phyloP scores from a whole-genome alignment of 1,140 invertebrate genomes.

The Leptinotarsa undecemlineata region DNA sequence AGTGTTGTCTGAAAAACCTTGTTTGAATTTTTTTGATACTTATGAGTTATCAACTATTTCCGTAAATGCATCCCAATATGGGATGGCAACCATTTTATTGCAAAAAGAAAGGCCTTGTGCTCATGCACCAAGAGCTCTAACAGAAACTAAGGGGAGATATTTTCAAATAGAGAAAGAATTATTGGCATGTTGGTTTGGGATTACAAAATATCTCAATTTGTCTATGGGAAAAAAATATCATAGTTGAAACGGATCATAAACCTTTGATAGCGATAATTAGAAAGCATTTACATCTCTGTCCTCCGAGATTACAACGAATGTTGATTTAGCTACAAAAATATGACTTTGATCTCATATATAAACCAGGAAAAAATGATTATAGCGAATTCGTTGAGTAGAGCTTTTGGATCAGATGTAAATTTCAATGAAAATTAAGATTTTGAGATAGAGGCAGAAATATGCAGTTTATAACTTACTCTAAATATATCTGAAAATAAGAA shows the following conservation, averaged over 20 bases:
- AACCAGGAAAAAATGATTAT: not conserved
- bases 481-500: too few relatives aligned
- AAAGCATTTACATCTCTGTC: not conserved
- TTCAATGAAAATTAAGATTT: too few relatives aligned
- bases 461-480: too few relatives aligned
- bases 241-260: not conserved
- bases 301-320: not conserved
- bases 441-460: too few relatives aligned
- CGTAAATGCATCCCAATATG: not conserved
- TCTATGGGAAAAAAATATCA: not conserved
- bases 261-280: not conserved
- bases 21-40: not conserved
- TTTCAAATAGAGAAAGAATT: not conserved
- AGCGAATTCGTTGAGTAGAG: too few relatives aligned
- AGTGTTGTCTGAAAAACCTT: not conserved
- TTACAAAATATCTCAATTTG: not conserved
- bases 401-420: too few relatives aligned
- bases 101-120: not conserved
- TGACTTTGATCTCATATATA: not conserved
- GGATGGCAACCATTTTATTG: not conserved
- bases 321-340: not conserved
- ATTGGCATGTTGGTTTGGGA: not conserved
- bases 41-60: not conserved
- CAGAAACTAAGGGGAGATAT: slow-evolving; percentile 7
- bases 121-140: not conserved